phyloP scores from a whole-genome alignment of 2,888 invertebrate species.

The Apantesis nais region DNA sequence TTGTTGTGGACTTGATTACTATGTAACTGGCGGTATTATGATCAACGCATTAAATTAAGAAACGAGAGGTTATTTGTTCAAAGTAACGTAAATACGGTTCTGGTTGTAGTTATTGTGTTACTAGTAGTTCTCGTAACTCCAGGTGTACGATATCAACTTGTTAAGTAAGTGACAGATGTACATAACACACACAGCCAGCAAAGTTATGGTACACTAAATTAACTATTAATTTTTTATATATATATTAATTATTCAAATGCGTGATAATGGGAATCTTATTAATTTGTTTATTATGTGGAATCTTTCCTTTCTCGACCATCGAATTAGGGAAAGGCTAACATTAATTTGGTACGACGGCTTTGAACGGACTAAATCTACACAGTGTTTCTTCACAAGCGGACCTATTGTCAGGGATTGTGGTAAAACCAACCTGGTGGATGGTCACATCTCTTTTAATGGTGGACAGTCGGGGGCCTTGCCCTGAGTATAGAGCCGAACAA shows the following conservation, averaged over 20 bases:
- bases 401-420: background rate
- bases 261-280: background rate
- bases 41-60: background rate
- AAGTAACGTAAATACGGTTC: background rate
- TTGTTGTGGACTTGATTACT: conserved; percentile 19
- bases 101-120: background rate
- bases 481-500: background rate
- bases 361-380: background rate
- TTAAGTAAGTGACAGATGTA: background rate
- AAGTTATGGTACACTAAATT: background rate
- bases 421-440: background rate
- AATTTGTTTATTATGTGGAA: background rate
- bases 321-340: background rate
- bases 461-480: background rate
- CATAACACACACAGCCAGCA: background rate
- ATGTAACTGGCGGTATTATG: conserved; percentile 10
- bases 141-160: background rate
- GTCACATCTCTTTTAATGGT: background rate
- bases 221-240: no score
- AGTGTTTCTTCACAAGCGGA: background rate
- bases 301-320: background rate
- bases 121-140: background rate
- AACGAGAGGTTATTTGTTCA: background rate
- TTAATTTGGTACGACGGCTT: background rate
- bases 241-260: no score